A percentile compares a stretch with the other conserved stretches of the same genome.
Evolutionary conservation across 2,113 vertebrate species (phyloP).

Genomic region (Cygnus buccinator): DNA sequence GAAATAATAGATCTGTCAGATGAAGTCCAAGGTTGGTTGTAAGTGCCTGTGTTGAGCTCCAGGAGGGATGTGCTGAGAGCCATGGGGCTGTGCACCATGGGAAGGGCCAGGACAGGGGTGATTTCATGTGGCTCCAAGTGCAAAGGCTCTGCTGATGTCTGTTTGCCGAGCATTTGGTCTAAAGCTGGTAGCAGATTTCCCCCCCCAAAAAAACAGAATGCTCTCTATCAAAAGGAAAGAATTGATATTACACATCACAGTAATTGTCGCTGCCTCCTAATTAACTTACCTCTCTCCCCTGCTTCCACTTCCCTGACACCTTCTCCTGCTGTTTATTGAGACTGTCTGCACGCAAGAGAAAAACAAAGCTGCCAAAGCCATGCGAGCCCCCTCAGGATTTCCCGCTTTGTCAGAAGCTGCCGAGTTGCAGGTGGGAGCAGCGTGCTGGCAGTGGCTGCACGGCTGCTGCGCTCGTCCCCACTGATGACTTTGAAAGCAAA

Average conservation of each 20-base stretch:
- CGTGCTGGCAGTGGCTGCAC: neutral
- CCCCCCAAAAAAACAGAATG: neutral
- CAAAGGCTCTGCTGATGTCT: neutral
- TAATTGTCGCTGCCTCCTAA: constrained; percentile 20
- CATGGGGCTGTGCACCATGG: neutral
- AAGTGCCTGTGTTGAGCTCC: neutral
- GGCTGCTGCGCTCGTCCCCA: accelerated
- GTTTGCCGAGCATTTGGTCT: neutral
- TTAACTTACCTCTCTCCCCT: neutral
- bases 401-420: constrained; percentile 21
- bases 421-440: neutral
- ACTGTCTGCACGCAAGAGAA: neutral
- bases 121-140: neutral
- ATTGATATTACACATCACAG: constrained; percentile 4
- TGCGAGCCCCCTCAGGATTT: neutral
- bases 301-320: neutral
- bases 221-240: constrained; percentile 16
- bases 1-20: neutral
- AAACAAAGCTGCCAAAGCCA: neutral
- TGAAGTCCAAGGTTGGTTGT: neutral
- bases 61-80: neutral
- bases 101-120: neutral
- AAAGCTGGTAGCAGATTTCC: neutral
- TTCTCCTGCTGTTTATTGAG: constrained; percentile 9
- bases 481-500: neutral